These are phyloP conservation scores for Noctua fimbriata DNA, from an alignment of 2,888 invertebrate species.

Conservation along the genomic window DNA sequence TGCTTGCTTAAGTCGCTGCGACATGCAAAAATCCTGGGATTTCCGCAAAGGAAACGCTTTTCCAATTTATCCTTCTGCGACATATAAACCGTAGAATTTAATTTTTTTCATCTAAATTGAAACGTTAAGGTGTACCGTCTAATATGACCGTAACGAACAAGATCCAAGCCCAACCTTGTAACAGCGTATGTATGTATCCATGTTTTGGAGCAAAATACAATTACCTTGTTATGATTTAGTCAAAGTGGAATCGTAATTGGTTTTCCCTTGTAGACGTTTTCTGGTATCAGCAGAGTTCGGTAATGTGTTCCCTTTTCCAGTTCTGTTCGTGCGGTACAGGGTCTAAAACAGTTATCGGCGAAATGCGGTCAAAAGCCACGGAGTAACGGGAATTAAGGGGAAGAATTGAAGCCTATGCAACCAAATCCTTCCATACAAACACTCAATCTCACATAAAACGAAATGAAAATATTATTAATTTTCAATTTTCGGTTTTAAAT, in stretches of 20 bases:
- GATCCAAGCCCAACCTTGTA: neutral
- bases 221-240: conserved; percentile 33
- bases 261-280: conserved; percentile 22
- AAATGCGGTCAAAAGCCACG: conserved; percentile 38
- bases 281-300: conserved; percentile 10
- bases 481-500: too few relatives aligned
- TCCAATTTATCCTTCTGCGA: neutral
- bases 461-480: too few relatives aligned
- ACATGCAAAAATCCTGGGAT: neutral
- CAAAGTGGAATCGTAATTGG: conserved; percentile 35
- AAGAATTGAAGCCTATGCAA: neutral
- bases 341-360: conserved; percentile 40
- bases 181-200: neutral
- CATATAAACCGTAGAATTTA: conserved; percentile 3
- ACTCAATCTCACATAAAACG: too few relatives aligned
- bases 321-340: too few relatives aligned
- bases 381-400: neutral
- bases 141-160: neutral
- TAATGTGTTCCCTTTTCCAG: conserved; percentile 8
- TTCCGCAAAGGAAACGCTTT: neutral
- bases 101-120: neutral
- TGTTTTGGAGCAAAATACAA: conserved; percentile 16
- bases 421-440: too few relatives aligned
- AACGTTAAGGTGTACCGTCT: neutral
- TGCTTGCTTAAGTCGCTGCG: neutral